phyloP scores from a whole-genome alignment of 2,113 vertebrate genomes.

The Calidris pugnax region DNA sequence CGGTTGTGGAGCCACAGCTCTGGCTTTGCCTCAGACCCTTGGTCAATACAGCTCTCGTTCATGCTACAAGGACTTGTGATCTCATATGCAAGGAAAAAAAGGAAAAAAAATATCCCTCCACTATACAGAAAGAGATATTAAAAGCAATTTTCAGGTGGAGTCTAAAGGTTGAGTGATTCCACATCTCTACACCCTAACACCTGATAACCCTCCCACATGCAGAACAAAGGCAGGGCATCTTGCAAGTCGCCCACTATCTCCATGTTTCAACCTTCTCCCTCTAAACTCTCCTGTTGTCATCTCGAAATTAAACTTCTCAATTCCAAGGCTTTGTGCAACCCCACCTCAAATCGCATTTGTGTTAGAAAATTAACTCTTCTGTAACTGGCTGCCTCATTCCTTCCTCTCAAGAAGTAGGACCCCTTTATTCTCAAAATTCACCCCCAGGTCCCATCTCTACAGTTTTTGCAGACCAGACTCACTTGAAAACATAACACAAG shows the following conservation, averaged over 20 bases:
- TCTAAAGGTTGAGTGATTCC: not conserved
- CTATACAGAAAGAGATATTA: not conserved
- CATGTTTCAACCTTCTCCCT: not conserved
- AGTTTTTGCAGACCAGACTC: not conserved
- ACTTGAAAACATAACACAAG: not conserved
- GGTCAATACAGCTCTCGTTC: not conserved
- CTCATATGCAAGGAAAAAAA: not conserved
- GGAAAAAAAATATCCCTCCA: not conserved
- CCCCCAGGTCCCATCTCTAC: rapidly evolving
- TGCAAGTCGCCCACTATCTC: rapidly evolving
- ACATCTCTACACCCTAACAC: not conserved
- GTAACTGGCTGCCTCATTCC: not conserved
- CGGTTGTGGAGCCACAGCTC: not conserved
- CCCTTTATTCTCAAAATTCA: not conserved
- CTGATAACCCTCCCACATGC: not conserved
- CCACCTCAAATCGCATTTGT: not conserved
- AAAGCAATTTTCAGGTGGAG: not conserved
- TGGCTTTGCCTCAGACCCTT: not conserved
- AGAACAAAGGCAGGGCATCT: not conserved
- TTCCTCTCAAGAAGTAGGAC: not conserved
- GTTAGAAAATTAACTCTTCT: not conserved
- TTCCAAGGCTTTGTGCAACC: not conserved
- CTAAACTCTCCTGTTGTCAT: not conserved
- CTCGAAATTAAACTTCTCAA: not conserved
- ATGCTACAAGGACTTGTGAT: not conserved